These are phyloP conservation scores for Athripsodes cinereus DNA, from an alignment of 2,888 invertebrate species.

Conservation along the genomic window DNA sequence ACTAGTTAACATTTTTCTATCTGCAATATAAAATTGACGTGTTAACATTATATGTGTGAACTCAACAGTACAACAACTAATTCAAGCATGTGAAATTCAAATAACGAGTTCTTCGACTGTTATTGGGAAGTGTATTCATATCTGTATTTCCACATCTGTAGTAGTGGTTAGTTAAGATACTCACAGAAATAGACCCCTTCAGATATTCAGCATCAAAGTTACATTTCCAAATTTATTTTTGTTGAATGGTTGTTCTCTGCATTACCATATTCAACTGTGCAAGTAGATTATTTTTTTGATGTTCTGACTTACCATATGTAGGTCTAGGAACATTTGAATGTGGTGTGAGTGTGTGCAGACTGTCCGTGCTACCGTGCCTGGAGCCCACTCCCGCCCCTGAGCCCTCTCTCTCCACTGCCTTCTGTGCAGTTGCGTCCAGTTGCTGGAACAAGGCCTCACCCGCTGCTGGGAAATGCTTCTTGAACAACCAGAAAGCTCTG, in stretches of 20 bases:
- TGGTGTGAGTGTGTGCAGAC: slow-evolving; percentile 32
- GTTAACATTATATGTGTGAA: not conserved
- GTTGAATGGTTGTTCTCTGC: no score
- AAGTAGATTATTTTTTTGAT: no score
- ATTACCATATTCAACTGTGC: no score
- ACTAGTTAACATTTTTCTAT: slow-evolving; percentile 42
- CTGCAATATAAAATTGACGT: slow-evolving; percentile 32
- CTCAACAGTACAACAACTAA: no score
- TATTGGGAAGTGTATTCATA: no score
- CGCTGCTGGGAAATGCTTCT: slow-evolving; percentile 83
- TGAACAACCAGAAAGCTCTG: slow-evolving; percentile 88
- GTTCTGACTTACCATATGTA: slow-evolving; percentile 16
- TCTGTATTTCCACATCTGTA: no score
- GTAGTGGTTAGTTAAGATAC: no score
- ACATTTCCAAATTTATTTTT: no score
- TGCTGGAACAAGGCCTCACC: slow-evolving; percentile 79
- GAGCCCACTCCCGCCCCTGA: slow-evolving; percentile 12
- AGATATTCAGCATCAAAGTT: no score
- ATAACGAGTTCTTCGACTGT: no score
- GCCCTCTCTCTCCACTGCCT: slow-evolving; percentile 46
- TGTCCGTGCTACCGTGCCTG: slow-evolving; percentile 38
- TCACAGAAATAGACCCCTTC: no score
- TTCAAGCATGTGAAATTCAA: no score
- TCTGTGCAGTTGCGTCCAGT: slow-evolving; percentile 68
- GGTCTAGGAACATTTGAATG: slow-evolving; percentile 18